Conservation (phyloP, 30 jellyfish, hydroid and myxozoan genomes). For the Catostylus mosaicus region DNA sequence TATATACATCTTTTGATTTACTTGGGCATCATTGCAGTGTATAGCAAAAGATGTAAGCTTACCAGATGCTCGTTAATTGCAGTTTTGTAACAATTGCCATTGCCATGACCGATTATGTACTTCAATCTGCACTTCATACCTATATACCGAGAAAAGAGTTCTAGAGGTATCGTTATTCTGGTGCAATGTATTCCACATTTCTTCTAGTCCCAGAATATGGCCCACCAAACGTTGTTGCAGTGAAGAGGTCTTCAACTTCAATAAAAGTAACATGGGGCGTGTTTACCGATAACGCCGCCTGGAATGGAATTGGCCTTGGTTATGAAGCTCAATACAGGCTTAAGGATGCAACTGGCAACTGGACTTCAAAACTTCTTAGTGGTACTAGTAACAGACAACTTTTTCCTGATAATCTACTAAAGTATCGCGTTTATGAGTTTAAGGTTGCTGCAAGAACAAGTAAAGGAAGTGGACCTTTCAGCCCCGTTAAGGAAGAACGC, state of each 20-base stretch:
- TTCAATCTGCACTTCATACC: too few relatives aligned
- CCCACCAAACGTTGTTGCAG: constrained; percentile 10
- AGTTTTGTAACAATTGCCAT: too few relatives aligned
- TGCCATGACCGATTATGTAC: too few relatives aligned
- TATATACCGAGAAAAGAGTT: too few relatives aligned
- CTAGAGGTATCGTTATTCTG: too few relatives aligned
- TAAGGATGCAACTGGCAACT: constrained; percentile 15
- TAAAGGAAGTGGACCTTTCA: constrained; percentile 31
- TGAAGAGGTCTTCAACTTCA: constrained; percentile 16
- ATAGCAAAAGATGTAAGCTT: too few relatives aligned
- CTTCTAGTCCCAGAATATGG: constrained; percentile 27
- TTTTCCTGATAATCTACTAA: neutral
- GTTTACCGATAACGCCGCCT: neutral
- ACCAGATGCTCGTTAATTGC: too few relatives aligned
- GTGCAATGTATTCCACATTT: neutral
- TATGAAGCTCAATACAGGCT: constrained; percentile 7
- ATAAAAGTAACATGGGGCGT: constrained; percentile 17
- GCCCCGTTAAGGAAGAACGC: constrained; percentile 6
- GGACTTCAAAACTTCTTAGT: neutral
- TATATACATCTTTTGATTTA: too few relatives aligned
- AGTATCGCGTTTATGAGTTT: neutral
- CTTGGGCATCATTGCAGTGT: too few relatives aligned
- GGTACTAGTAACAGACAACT: constrained; percentile 5
- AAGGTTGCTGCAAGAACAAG: constrained; percentile 20
- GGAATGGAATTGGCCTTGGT: constrained; percentile 51